These are phyloP conservation scores for Gnatocerus cornutus DNA, from an alignment of 2,888 invertebrate species.

Conservation along the genomic window DNA sequence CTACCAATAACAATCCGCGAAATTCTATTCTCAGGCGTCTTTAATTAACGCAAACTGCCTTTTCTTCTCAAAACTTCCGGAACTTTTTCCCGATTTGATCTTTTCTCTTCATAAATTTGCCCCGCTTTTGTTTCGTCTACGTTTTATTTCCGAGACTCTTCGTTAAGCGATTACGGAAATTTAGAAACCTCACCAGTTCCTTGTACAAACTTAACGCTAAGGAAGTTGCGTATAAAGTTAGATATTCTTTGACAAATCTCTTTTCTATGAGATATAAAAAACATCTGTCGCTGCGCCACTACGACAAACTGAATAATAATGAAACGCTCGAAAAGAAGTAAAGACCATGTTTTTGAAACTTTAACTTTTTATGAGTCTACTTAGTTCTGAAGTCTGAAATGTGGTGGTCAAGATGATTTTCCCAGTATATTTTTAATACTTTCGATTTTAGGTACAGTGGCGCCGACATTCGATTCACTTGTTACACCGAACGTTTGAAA, in stretches of 20 bases:
- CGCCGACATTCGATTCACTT: background rate
- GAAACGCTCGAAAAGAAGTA: background rate
- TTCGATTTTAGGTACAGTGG: background rate
- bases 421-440: no score
- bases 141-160: background rate
- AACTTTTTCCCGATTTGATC: no score
- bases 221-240: constrained; percentile 27
- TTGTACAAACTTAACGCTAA: constrained; percentile 17
- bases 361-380: constrained; percentile 4
- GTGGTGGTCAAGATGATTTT: no score
- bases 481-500: no score
- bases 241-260: constrained; percentile 37
- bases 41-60: no score
- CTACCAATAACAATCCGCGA: no score
- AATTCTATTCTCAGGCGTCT: no score
- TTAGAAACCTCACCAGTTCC: background rate
- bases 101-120: background rate
- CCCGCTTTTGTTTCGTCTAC: background rate
- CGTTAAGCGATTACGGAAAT: constrained; percentile 5
- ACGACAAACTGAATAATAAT: constrained; percentile 39
- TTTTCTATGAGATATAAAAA: constrained; percentile 35
- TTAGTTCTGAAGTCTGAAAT: background rate
- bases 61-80: no score
- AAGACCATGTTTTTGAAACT: constrained; percentile 13
- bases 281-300: constrained; percentile 35